Percentiles rank a stretch among this genome's conserved stretches.
These are phyloP conservation scores for Sebastes trivittatus DNA, from an alignment of 2,797 vertebrate genomes.

Conservation along the genomic window DNA sequence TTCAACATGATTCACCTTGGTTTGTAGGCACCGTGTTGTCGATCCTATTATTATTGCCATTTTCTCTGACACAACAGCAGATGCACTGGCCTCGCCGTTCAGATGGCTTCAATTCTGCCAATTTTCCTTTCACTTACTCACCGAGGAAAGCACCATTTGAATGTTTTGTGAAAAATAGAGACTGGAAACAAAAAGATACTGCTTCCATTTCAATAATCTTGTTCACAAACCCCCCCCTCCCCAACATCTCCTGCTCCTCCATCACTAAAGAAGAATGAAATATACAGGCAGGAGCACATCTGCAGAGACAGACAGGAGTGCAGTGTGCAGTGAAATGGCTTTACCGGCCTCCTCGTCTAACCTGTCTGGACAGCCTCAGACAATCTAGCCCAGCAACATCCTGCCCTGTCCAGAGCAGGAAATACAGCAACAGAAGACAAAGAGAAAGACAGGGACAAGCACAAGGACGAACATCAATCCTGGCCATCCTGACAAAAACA, in stretches of 20 bases:
- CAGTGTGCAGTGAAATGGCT: conserved; percentile 66
- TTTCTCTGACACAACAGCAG: conserved; percentile 52
- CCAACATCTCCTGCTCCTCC: conserved; percentile 27
- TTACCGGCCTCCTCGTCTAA: conserved; percentile 73
- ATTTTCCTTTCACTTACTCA: conserved; percentile 10
- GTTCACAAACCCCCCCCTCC: conserved; percentile 6
- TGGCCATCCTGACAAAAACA: conserved; percentile 68
- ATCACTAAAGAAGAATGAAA: conserved; percentile 53
- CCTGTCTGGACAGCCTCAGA: conserved; percentile 66
- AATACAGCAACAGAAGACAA: conserved; percentile 52
- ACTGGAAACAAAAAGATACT: conserved; percentile 35
- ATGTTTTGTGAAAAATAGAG: conserved; percentile 11
- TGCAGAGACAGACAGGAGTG: conserved; percentile 59
- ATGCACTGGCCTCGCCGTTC: conserved; percentile 33
- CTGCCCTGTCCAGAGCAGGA: conserved; percentile 52
- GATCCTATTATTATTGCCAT: conserved; percentile 43
- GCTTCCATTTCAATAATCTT: conserved; percentile 33
- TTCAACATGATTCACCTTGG: conserved; percentile 40
- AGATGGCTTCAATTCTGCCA: conserved; percentile 22
- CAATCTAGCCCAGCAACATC: conserved; percentile 58
- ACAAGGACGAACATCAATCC: conserved; percentile 40
- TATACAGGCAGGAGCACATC: conserved; percentile 55
- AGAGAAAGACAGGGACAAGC: conserved; percentile 30
- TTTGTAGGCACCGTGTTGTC: conserved; percentile 34
- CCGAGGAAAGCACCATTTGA: conserved; percentile 17